phyloP scores from a whole-genome alignment of 2,888 invertebrate genomes.

The Leptogaster cylindrica region DNA sequence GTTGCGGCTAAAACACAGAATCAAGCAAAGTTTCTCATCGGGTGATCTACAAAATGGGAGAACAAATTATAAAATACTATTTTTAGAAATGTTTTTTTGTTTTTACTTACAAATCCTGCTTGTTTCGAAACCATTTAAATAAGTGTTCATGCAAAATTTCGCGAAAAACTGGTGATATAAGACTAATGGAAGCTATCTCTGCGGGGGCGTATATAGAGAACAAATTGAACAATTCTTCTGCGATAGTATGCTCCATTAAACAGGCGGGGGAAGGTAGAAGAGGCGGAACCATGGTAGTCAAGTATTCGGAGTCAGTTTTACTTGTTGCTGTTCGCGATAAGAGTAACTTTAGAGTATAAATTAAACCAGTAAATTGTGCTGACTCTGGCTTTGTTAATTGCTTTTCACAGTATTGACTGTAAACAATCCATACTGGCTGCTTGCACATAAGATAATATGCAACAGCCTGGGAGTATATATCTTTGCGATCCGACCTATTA shows the following conservation, averaged over 20 bases:
- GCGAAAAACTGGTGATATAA: conserved; percentile 57
- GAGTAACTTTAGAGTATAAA: conserved; percentile 58
- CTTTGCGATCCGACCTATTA: conserved; percentile 57
- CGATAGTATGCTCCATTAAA: conserved; percentile 41
- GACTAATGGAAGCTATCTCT: conserved; percentile 57
- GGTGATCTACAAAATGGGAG: neutral
- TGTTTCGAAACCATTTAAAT: conserved; percentile 1
- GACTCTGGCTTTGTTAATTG: neutral
- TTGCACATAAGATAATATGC: conserved; percentile 61
- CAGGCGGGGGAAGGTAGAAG: conserved; percentile 50
- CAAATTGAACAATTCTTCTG: conserved; percentile 54
- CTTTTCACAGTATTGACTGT: neutral
- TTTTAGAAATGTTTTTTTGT: neutral
- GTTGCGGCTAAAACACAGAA: conserved; percentile 35
- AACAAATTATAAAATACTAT: neutral
- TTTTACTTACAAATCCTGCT: conserved; percentile 3
- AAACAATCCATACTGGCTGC: conserved; percentile 36
- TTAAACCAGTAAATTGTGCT: conserved; percentile 52
- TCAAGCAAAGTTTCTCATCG: conserved; percentile 39
- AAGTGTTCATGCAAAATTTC: conserved; percentile 58
- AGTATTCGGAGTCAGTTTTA: conserved; percentile 55
- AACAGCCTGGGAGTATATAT: conserved; percentile 58
- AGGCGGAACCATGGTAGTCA: conserved; percentile 56
- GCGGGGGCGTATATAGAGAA: conserved; percentile 53
- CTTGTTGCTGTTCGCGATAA: conserved; percentile 56